A percentile compares a stretch with the other conserved stretches of the same genome.
Conservation (phyloP, 2,888 invertebrate species). For the Lasius platythorax region DNA sequence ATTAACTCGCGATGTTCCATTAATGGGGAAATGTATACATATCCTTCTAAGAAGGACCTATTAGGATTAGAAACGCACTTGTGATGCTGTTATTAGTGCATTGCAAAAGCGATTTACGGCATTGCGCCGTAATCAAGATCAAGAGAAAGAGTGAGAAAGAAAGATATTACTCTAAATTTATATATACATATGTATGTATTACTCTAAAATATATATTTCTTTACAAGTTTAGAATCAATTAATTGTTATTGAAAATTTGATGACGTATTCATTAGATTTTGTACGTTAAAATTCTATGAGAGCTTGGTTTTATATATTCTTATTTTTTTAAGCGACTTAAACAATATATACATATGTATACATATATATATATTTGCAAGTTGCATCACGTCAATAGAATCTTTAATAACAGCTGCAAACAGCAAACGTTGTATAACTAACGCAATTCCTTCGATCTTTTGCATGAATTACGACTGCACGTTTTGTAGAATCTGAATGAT, state of each 20-base stretch:
- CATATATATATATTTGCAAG: background rate
- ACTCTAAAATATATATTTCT: background rate
- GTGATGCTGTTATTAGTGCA: background rate
- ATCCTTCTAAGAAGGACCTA: background rate
- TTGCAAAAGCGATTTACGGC: background rate
- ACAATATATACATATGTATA: no score
- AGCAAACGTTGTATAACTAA: background rate
- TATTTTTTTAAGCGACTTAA: background rate
- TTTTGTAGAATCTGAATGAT: background rate
- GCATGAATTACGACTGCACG: background rate
- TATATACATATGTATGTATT: background rate
- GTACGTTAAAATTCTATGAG: background rate
- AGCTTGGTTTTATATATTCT: background rate
- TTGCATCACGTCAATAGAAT: background rate
- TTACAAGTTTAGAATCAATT: background rate
- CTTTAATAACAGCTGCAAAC: background rate
- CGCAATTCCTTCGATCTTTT: background rate
- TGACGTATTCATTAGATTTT: background rate
- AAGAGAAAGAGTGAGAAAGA: background rate
- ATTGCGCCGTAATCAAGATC: background rate
- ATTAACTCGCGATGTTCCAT: constrained; percentile 24
- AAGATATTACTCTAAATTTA: background rate
- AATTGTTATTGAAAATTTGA: background rate
- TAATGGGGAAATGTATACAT: background rate
- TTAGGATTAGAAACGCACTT: background rate